These are phyloP conservation scores for Pseudorectes ferrugineus DNA, from an alignment of 2,113 vertebrate genomes.

Conservation along the genomic window DNA sequence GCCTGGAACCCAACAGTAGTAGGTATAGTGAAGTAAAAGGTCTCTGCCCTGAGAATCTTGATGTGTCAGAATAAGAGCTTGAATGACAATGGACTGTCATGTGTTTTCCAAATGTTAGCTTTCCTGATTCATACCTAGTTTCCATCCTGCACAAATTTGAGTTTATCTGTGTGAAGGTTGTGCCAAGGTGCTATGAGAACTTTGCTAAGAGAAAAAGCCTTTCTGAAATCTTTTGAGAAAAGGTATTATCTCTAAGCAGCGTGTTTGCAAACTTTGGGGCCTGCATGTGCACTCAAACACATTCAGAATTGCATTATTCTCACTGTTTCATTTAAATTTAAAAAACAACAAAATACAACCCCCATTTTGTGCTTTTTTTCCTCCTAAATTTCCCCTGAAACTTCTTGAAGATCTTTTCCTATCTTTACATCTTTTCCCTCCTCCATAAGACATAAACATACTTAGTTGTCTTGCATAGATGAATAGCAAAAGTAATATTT, in stretches of 20 bases:
- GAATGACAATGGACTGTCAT: not conserved
- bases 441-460: not conserved
- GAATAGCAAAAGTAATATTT: not conserved
- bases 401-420: not conserved
- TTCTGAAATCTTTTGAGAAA: not conserved
- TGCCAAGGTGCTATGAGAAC: not conserved
- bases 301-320: not conserved
- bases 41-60: not conserved
- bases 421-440: not conserved
- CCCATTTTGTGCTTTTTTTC: not conserved
- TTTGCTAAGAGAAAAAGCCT: not conserved
- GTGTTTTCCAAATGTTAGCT: not conserved
- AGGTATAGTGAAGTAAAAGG: not conserved
- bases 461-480: not conserved
- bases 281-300: not conserved
- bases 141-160: not conserved
- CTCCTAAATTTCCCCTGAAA: not conserved
- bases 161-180: not conserved
- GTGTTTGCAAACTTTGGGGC: not conserved
- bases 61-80: not conserved
- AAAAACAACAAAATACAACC: not conserved
- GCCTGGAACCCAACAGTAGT: not conserved
- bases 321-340: not conserved
- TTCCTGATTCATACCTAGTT: not conserved
- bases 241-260: not conserved